Base-by-base conservation (phyloP, 2,888 invertebrate species). In the Drosophila glabriapex region DNA sequence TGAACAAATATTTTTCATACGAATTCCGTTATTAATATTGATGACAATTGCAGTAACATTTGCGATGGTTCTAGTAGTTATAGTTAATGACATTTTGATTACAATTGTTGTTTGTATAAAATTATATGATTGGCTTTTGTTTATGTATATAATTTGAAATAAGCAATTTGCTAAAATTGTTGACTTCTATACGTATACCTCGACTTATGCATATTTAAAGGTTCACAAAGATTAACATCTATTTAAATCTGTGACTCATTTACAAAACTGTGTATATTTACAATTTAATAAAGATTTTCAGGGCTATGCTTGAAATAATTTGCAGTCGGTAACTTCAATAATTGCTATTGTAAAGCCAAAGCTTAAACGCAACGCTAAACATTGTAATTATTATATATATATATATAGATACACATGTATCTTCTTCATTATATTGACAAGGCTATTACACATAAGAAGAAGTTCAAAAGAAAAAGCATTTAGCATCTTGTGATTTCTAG, bases 21-120 rank as follows among this genome's bases (percentile, higher is more conserved):
- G 41, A 68, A 31, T n/a, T 43, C 49, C 37, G 19, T 19, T 22
- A 66, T 41, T 35, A 33, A 33, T 41, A 52, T 22, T 33, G 33
- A 19, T 64, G 31, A 0, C 33, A 39, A 41, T 65, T 52, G 39
- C 16, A 52, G 25, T 39, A 16, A 5, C 28, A n/a, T 16, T 5
- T 50, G 3, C 19, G 14, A 12, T 55, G 1, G 10, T 28, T 28
- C 7, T 37, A 25, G 25, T 46, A 25, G 28, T 37, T n/a, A 52
- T 25, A 29, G n/a, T 52, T 28, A 29, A 29, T 52, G 19, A 0
- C 29, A 3, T 16, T 46, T 46, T 46, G 16, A 46, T 46, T 25
- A 9, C 25, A 46, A 9, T 16, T 25, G 16, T 25, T 25, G 7
- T 7, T 46, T 46, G 46, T 14, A 4, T 22, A 7, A 22, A 22